phyloP scores from a whole-genome alignment of 1,140 invertebrate genomes.

The Neodiprion virginianus region DNA sequence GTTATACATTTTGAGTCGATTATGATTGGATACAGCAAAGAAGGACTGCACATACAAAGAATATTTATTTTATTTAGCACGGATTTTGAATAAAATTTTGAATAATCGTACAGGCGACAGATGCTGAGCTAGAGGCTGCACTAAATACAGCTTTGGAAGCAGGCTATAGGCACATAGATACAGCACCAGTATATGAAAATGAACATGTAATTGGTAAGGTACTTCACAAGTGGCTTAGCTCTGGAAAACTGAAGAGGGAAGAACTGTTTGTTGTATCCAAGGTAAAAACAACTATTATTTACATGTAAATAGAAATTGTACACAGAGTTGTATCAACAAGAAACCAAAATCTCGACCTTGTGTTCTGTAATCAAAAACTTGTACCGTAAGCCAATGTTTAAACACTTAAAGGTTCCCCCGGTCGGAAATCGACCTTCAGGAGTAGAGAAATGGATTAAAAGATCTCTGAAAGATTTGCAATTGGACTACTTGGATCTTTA shows the following conservation, averaged over 20 bases:
- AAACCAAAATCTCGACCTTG: slow-evolving; percentile 2
- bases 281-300: slow-evolving; percentile 42
- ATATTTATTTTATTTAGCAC: neutral
- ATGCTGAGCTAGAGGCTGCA: slow-evolving; percentile 63
- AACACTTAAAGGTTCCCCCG: slow-evolving; percentile 52
- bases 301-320: no score
- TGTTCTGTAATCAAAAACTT: slow-evolving; percentile 13
- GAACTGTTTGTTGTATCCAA: slow-evolving; percentile 77
- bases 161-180: slow-evolving; percentile 77
- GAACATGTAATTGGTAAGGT: slow-evolving; percentile 69
- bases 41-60: slow-evolving; percentile 29
- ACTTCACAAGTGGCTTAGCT: slow-evolving; percentile 67
- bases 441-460: slow-evolving; percentile 67
- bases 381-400: neutral
- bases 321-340: no score
- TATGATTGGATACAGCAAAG: slow-evolving; percentile 29
- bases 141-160: slow-evolving; percentile 66
- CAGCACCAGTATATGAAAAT: slow-evolving; percentile 70
- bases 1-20: slow-evolving; percentile 16
- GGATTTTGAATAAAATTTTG: neutral
- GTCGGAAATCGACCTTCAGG: slow-evolving; percentile 58
- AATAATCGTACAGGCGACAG: slow-evolving; percentile 52
- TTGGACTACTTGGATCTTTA: slow-evolving; percentile 76
- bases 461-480: slow-evolving; percentile 65
- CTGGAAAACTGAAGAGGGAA: slow-evolving; percentile 68